A percentile compares a stretch with the other conserved stretches of the same genome.
These are phyloP conservation scores for Takifugu rubripes DNA, from an alignment of 2,797 vertebrate genomes.

Conservation along the genomic window DNA sequence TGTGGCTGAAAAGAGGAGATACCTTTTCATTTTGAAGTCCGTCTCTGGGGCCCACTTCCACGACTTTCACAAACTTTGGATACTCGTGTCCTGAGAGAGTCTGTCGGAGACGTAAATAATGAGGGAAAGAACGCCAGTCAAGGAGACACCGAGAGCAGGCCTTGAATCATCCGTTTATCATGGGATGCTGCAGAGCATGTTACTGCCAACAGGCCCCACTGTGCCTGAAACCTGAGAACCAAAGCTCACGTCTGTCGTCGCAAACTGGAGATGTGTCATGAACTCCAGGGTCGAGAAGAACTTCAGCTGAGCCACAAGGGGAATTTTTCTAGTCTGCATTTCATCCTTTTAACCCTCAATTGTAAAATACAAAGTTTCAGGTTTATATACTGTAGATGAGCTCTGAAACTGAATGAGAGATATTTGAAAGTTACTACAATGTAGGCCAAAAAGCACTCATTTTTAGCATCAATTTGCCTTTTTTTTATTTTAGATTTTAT, in stretches of 20 bases:
- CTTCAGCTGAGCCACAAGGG: slow-evolving; percentile 32
- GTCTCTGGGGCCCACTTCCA: slow-evolving; percentile 95
- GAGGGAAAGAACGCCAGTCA: slow-evolving; percentile 3
- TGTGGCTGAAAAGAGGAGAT: slow-evolving; percentile 25
- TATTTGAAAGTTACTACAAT: too few species aligned
- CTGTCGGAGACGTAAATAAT: slow-evolving; percentile 64
- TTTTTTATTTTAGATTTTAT: too few species aligned
- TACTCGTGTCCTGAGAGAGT: slow-evolving; percentile 69
- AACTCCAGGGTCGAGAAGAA: slow-evolving; percentile 26
- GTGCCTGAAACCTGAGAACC: slow-evolving; percentile 41
- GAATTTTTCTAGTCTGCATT: slow-evolving; percentile 29
- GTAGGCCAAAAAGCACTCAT: too few species aligned
- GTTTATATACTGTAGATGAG: too few species aligned
- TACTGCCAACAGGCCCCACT: slow-evolving; percentile 35
- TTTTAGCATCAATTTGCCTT: too few species aligned
- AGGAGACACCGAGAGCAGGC: slow-evolving; percentile 13
- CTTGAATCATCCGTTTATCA: slow-evolving; percentile 10
- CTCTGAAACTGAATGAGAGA: too few species aligned
- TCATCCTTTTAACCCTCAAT: slow-evolving; percentile 8
- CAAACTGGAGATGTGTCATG: slow-evolving; percentile 31
- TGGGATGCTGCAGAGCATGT: slow-evolving; percentile 26
- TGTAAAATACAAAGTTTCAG: too few species aligned
- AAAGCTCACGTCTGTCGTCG: slow-evolving; percentile 39
- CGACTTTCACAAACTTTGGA: slow-evolving; percentile 88
- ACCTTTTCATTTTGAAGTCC: slow-evolving; percentile 98